A percentile compares a stretch with the other conserved stretches of the same genome.
Conservation (phyloP, 2,113 vertebrate genomes). For the Notarius quadriscutis region DNA sequence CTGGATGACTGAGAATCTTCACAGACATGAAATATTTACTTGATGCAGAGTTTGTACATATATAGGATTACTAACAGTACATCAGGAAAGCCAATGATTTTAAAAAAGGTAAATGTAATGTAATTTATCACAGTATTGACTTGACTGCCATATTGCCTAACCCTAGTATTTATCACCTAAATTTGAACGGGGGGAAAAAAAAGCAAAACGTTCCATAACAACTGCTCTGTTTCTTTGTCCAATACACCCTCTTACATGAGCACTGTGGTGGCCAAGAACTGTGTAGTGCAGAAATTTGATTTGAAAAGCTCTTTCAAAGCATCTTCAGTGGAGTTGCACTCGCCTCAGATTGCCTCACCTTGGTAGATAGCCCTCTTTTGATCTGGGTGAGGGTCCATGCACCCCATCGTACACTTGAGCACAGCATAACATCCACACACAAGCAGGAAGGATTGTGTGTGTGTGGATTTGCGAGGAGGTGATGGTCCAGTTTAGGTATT, state of each 20-base stretch:
- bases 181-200: background rate
- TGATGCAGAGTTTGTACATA: background rate
- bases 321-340: slow-evolving; percentile 11
- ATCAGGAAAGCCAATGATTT: background rate
- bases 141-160: background rate
- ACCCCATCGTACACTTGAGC: background rate
- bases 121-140: background rate
- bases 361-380: slow-evolving; percentile 13
- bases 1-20: too few relatives aligned
- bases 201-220: background rate
- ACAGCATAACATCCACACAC: background rate
- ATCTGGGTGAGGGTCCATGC: slow-evolving; percentile 30
- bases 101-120: background rate
- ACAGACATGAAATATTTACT: background rate
- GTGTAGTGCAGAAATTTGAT: slow-evolving; percentile 27
- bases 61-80: background rate
- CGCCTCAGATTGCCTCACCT: slow-evolving; percentile 20
- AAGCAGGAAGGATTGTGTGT: background rate
- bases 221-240: background rate
- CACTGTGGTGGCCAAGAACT: slow-evolving; percentile 12
- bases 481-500: background rate
- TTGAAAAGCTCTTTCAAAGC: slow-evolving; percentile 12
- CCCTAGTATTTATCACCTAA: background rate
- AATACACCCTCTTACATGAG: slow-evolving; percentile 1
- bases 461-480: background rate